A percentile compares a stretch with the other conserved stretches of the same genome.
These are phyloP conservation scores for Dorcus hopei DNA, from an alignment of 2,888 invertebrate genomes.

Conservation along the genomic window DNA sequence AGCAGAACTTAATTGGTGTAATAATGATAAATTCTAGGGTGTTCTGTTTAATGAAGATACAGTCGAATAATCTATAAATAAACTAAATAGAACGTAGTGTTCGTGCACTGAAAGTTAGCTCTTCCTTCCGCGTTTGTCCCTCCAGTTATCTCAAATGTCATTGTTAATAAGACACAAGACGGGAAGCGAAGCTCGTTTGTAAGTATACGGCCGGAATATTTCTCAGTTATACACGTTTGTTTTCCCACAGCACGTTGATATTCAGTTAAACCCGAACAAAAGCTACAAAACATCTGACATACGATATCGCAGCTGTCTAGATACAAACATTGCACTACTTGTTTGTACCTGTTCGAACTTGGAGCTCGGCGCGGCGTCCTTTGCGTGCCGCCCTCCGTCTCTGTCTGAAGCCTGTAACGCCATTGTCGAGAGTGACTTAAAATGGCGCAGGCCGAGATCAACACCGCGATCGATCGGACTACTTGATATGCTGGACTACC, in stretches of 20 bases:
- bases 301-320: not conserved
- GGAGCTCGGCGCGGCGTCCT: too few relatives aligned
- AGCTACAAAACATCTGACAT: slow-evolving; percentile 1
- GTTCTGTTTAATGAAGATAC: too few relatives aligned
- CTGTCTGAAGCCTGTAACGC: too few relatives aligned
- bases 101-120: too few relatives aligned
- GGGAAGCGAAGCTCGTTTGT: not conserved
- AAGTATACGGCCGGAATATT: not conserved
- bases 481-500: slow-evolving; percentile 19
- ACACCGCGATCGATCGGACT: slow-evolving; percentile 9
- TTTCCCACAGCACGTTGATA: not conserved
- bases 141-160: not conserved
- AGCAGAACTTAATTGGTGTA: too few relatives aligned
- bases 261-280: slow-evolving; percentile 1
- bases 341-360: not conserved
- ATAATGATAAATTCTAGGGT: too few relatives aligned
- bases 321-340: not conserved
- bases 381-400: too few relatives aligned
- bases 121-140: too few relatives aligned
- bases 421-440: not conserved
- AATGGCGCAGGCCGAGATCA: not conserved
- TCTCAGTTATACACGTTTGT: not conserved
- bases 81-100: too few relatives aligned
- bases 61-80: too few relatives aligned
- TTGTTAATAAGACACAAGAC: not conserved